phyloP scores from a whole-genome alignment of 2,888 invertebrate genomes.

The Octonoba sinensis region DNA sequence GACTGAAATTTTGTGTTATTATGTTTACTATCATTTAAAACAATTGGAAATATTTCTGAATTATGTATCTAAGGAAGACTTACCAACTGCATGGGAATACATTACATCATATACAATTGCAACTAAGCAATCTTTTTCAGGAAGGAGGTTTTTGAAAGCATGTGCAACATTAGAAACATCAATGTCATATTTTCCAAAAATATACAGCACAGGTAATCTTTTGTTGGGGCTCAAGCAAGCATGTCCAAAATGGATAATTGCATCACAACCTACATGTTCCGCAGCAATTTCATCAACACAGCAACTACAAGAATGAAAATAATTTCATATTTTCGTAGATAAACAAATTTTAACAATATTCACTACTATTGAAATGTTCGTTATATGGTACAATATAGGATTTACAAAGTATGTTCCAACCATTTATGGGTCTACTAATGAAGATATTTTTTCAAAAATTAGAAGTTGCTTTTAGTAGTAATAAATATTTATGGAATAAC shows the following conservation, averaged over 20 bases:
- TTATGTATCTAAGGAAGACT: constrained; percentile 41
- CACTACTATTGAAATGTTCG: background rate
- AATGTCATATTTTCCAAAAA: constrained; percentile 78
- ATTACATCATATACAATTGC: constrained; percentile 72
- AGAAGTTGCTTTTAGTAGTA: no score
- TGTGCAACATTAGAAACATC: constrained; percentile 72
- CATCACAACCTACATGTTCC: constrained; percentile 86
- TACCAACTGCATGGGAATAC: constrained; percentile 70
- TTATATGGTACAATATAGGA: background rate
- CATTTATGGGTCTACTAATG: background rate
- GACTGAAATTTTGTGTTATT: no score
- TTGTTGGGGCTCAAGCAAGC: constrained; percentile 84
- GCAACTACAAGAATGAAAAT: constrained; percentile 77
- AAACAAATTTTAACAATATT: background rate
- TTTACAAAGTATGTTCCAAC: background rate
- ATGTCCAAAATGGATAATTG: constrained; percentile 91
- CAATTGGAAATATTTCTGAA: no score
- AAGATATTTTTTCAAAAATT: background rate
- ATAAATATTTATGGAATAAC: no score
- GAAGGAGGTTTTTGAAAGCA: constrained; percentile 67
- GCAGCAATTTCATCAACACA: constrained; percentile 92
- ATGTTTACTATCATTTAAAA: no score
- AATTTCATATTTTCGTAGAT: background rate
- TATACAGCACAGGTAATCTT: constrained; percentile 82
- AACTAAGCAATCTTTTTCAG: constrained; percentile 67